phyloP scores from a whole-genome alignment of 1,140 invertebrate species.

The Drosophila takahashii region DNA sequence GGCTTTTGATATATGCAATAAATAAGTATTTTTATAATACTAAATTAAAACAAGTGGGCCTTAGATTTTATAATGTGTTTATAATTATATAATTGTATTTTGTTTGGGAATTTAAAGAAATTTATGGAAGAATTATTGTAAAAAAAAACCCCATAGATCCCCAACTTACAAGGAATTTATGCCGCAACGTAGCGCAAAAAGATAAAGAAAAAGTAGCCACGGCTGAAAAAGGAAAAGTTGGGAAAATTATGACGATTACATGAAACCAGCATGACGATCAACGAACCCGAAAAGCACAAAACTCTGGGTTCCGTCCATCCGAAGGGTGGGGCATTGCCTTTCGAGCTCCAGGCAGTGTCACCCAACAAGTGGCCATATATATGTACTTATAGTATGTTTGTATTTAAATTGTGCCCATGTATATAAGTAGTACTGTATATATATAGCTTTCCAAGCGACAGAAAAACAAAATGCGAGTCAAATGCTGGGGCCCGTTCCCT shows the following conservation, averaged over 20 bases:
- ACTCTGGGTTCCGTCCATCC: conserved; percentile 28
- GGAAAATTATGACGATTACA: conserved; percentile 62
- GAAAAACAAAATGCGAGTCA: conserved; percentile 52
- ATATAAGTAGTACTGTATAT: conserved; percentile 13
- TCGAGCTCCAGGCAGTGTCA: conserved; percentile 40
- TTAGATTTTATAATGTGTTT: no score
- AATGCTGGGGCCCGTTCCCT: conserved; percentile 26
- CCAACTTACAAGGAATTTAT: not conserved
- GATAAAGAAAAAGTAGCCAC: not conserved
- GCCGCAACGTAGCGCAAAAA: not conserved
- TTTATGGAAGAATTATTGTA: no score
- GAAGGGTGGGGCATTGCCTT: conserved; percentile 43
- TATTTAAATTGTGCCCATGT: conserved; percentile 30
- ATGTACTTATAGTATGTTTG: no score
- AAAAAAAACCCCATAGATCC: no score
- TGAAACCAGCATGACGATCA: conserved; percentile 80
- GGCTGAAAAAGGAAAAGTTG: conserved; percentile 11
- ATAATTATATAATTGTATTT: no score
- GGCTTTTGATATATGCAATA: not conserved
- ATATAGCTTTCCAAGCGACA: conserved; percentile 2
- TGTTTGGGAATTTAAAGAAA: no score
- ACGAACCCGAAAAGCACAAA: conserved; percentile 70
- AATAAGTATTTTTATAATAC: not conserved
- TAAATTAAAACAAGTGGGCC: no score
- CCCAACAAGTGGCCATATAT: conserved; percentile 62